phyloP scores from a whole-genome alignment of 2,888 invertebrate species.

The Rhagonycha fulva region DNA sequence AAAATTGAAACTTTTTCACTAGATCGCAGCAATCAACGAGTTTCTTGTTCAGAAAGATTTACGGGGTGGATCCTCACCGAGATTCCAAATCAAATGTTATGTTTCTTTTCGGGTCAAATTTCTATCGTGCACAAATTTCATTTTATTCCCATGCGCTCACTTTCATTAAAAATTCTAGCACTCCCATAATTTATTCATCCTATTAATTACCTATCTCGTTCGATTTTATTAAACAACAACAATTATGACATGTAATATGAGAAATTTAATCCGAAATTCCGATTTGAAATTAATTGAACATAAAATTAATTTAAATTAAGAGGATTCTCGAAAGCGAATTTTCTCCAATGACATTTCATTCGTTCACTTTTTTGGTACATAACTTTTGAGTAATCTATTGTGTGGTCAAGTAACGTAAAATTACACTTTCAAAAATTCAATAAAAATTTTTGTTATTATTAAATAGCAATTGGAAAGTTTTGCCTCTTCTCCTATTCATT shows the following conservation, averaged over 20 bases:
- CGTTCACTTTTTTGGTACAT: neutral
- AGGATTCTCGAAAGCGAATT: neutral
- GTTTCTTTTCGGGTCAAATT: neutral
- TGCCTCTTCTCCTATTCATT: neutral
- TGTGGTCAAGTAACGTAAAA: neutral
- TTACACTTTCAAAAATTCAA: neutral
- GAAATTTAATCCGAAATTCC: neutral
- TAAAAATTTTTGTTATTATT: neutral
- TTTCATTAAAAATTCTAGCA: neutral
- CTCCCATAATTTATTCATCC: neutral
- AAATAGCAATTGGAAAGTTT: neutral
- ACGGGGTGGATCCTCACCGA: neutral
- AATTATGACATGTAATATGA: neutral
- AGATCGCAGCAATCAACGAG: neutral
- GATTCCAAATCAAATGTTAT: neutral
- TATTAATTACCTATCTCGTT: neutral
- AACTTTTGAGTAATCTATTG: neutral
- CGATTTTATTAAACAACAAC: neutral
- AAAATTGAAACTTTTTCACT: neutral
- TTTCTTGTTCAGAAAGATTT: no score
- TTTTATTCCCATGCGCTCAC: neutral
- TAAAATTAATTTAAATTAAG: neutral
- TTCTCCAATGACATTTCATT: neutral
- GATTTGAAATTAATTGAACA: neutral
- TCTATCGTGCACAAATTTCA: neutral